Evolutionary conservation across 37 sponge, comb jelly and placozoan species (phyloP).

Genomic region (Ianthella basta): DNA sequence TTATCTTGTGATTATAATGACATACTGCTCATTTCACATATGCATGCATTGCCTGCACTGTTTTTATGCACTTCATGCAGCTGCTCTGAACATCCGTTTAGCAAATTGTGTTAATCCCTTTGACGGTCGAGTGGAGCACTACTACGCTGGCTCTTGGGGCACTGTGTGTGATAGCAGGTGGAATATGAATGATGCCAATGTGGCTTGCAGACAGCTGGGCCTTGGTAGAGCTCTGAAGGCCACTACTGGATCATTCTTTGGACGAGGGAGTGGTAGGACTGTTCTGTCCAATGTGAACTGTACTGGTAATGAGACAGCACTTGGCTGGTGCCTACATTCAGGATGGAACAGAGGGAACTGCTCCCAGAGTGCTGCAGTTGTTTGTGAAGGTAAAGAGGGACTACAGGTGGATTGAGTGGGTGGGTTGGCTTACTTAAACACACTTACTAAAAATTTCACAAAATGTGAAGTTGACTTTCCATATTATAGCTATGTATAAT

Average conservation of each 20-base stretch:
- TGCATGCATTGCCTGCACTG: not conserved
- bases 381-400: constrained; percentile 9
- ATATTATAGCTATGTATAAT: too few species aligned
- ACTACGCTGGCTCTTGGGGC: constrained; percentile 29
- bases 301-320: constrained; percentile 19
- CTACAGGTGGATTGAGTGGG: too few species aligned
- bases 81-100: not conserved
- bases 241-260: not conserved
- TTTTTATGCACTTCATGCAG: not conserved
- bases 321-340: constrained; percentile 4
- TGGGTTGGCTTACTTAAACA: too few species aligned
- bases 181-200: constrained; percentile 18
- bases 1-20: too few species aligned
- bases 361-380: not conserved
- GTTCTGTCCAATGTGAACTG: constrained; percentile 18
- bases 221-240: constrained; percentile 21
- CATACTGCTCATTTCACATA: too few species aligned
- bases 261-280: not conserved
- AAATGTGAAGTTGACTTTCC: too few species aligned
- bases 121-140: constrained; percentile 34
- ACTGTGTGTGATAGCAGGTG: constrained; percentile 22
- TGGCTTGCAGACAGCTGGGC: constrained; percentile 34
- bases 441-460: too few species aligned
- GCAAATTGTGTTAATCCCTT: not conserved
- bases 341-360: not conserved